Evolutionary conservation across 2,888 invertebrate species (phyloP).

Genomic region (Euzetes globulus): DNA sequence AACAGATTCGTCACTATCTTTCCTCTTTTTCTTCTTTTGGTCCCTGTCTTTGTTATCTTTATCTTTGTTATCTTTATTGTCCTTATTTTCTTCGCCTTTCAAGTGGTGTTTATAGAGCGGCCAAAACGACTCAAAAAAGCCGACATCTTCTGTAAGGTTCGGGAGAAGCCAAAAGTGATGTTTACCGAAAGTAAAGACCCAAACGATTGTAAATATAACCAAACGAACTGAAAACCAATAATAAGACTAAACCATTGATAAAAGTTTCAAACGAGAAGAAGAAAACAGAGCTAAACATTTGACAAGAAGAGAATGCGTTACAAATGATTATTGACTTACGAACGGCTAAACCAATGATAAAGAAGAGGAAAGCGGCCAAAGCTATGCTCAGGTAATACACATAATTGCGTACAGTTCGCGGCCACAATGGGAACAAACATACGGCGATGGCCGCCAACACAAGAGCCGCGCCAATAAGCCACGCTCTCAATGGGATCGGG

Average conservation of each 20-base stretch:
- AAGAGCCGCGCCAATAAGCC: constrained; percentile 70
- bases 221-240: constrained; percentile 58
- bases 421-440: constrained; percentile 99
- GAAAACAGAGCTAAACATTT: not conserved
- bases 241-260: not conserved
- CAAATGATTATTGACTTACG: constrained; percentile 46
- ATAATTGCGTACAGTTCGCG: constrained; percentile 62
- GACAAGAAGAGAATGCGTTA: not conserved
- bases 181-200: constrained; percentile 75
- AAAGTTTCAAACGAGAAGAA: not conserved
- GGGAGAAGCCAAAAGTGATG: constrained; percentile 97
- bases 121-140: constrained; percentile 97
- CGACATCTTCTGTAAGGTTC: constrained; percentile 98
- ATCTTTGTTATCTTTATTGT: constrained; percentile 53
- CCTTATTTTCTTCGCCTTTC: constrained; percentile 49
- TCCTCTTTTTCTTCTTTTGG: constrained; percentile 60
- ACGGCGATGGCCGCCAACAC: constrained; percentile 89
- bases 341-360: constrained; percentile 81
- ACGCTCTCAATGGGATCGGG: constrained; percentile 68
- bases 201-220: constrained; percentile 82
- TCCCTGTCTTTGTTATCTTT: constrained; percentile 59
- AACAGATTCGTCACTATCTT: constrained; percentile 23
- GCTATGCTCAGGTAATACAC: constrained; percentile 95
- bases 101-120: constrained; percentile 90
- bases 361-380: constrained; percentile 86